phyloP scores from a whole-genome alignment of 2,113 vertebrate genomes.

The Elephas maximus region DNA sequence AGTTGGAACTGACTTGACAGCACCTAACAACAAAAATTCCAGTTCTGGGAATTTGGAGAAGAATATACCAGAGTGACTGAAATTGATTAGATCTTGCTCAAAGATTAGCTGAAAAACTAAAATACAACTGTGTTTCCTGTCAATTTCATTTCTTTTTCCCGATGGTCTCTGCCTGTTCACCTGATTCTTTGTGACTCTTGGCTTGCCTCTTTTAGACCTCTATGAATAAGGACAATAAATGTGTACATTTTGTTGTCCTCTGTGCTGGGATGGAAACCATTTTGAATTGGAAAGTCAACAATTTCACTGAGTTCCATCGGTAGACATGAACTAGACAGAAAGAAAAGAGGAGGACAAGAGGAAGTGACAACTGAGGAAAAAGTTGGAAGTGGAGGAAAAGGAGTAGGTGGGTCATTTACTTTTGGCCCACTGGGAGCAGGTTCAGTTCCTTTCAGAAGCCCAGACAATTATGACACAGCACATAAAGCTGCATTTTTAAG shows the following conservation, averaged over 20 bases:
- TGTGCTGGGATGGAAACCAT: neutral
- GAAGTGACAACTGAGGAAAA: neutral
- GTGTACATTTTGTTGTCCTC: neutral
- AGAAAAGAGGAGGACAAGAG: neutral
- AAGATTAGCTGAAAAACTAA: constrained; percentile 18
- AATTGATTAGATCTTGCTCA: neutral
- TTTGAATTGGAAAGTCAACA: neutral
- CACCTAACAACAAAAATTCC: neutral
- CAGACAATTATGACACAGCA: neutral
- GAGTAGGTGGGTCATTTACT: neutral
- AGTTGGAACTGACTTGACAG: too few relatives aligned
- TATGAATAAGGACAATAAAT: neutral
- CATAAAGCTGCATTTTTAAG: neutral
- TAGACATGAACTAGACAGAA: neutral
- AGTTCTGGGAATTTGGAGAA: neutral
- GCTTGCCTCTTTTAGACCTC: neutral
- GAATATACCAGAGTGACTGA: neutral
- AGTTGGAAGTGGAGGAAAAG: neutral
- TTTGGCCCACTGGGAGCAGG: neutral
- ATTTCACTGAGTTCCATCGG: neutral
- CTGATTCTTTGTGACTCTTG: neutral
- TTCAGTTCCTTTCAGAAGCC: neutral
- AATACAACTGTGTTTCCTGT: neutral
- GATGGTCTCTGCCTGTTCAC: neutral
- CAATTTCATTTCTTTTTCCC: neutral